These are phyloP conservation scores for Uloborus plumipes DNA, from an alignment of 2,888 invertebrate species.

Conservation along the genomic window DNA sequence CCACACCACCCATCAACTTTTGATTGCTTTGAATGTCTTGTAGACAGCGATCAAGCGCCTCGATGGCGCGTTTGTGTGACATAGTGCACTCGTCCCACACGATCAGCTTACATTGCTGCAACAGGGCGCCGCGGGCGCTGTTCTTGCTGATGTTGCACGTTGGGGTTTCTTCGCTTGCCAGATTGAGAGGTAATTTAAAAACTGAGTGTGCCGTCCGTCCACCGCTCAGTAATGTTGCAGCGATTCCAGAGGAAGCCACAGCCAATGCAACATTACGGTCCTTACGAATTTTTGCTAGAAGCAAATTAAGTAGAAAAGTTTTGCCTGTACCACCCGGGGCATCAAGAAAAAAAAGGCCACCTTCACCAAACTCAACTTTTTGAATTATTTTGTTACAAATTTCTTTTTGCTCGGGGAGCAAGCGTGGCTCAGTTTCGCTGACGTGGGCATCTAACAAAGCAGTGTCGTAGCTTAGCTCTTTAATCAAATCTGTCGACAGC, in stretches of 20 bases:
- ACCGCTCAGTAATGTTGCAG: slow-evolving; percentile 4
- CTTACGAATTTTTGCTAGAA: slow-evolving; percentile 6
- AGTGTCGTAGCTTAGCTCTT: background rate
- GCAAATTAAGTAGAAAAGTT: slow-evolving; percentile 68
- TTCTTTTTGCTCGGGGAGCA: background rate
- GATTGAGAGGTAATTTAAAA: slow-evolving; percentile 19
- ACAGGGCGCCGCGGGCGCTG: background rate
- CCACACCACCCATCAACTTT: background rate
- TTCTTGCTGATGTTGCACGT: slow-evolving; percentile 6
- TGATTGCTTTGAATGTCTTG: background rate
- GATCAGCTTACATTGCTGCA: background rate
- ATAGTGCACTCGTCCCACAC: slow-evolving; percentile 1
- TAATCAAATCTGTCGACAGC: background rate
- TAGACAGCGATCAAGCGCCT: background rate
- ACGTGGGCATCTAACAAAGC: background rate
- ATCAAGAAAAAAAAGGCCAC: slow-evolving; percentile 68
- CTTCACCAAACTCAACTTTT: background rate
- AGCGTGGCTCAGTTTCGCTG: background rate
- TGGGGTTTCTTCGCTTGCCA: background rate
- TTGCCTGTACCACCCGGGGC: slow-evolving; percentile 72
- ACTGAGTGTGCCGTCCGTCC: slow-evolving; percentile 6
- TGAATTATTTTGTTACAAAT: background rate
- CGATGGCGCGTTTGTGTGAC: background rate
- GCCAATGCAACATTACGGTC: background rate
- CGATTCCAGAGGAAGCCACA: slow-evolving; percentile 19